These are phyloP conservation scores for Ochotona curzoniae DNA, from an alignment of 2,113 vertebrate species.

Conservation along the genomic window DNA sequence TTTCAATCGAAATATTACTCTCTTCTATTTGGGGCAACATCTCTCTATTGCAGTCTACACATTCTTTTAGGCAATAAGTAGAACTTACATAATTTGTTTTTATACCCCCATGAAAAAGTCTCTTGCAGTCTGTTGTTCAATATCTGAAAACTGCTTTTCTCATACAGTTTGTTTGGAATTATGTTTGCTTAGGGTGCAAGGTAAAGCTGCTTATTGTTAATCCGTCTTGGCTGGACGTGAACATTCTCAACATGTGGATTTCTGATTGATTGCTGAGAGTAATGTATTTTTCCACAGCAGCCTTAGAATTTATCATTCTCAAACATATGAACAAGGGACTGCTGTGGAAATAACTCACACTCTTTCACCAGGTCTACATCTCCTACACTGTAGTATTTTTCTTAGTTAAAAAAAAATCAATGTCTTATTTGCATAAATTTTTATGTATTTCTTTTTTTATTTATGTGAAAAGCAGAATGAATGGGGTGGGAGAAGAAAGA, in stretches of 20 bases:
- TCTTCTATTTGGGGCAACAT: background rate
- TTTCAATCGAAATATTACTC: background rate
- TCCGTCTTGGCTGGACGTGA: background rate
- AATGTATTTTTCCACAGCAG: conserved; percentile 22
- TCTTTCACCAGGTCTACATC: background rate
- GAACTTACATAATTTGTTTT: conserved; percentile 5
- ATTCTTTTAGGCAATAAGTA: background rate
- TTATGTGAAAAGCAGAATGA: no score
- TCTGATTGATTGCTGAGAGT: conserved; percentile 26
- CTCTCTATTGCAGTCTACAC: background rate
- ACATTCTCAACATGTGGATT: conserved; percentile 37
- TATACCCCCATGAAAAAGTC: conserved; percentile 1
- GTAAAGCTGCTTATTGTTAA: background rate
- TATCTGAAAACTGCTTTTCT: background rate
- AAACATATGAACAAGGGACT: conserved; percentile 35
- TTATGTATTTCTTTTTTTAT: no score
- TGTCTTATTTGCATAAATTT: no score
- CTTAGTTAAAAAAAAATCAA: no score
- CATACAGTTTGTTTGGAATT: conserved; percentile 42
- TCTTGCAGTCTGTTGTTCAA: background rate
- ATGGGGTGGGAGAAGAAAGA: no score
- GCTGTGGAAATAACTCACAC: conserved; percentile 34
- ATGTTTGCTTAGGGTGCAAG: conserved; percentile 20
- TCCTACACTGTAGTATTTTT: conserved; percentile 32
- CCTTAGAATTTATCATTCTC: conserved; percentile 28